These are phyloP conservation scores for Galago senegalensis DNA, from an alignment of 2,797 vertebrate genomes.

Conservation along the genomic window DNA sequence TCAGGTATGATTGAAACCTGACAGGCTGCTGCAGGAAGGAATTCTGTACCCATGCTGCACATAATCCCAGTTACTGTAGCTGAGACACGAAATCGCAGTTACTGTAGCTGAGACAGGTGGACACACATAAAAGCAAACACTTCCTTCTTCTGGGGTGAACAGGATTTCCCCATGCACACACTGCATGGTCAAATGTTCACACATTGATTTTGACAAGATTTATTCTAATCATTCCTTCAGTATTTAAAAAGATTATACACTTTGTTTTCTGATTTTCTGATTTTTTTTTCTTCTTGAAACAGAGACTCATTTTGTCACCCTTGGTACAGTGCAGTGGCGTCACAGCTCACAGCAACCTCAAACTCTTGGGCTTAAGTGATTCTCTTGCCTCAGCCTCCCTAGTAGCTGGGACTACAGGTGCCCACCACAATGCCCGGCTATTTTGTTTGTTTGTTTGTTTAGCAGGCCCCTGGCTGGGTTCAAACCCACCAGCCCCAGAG, in stretches of 20 bases:
- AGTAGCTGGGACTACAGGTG: too few relatives aligned
- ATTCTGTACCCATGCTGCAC: background rate
- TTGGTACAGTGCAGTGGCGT: too few relatives aligned
- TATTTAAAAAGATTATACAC: slow-evolving; percentile 3
- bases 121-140: background rate
- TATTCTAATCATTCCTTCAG: slow-evolving; percentile 32
- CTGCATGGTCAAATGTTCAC: background rate
- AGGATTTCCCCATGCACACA: background rate
- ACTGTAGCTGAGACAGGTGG: rapidly evolving
- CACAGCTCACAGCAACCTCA: too few relatives aligned
- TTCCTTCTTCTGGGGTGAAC: background rate
- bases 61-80: rapidly evolving
- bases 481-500: too few relatives aligned
- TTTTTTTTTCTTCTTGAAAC: too few relatives aligned
- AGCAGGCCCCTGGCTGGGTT: too few relatives aligned
- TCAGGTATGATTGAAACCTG: background rate
- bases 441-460: too few relatives aligned
- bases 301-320: too few relatives aligned
- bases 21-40: background rate
- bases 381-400: too few relatives aligned
- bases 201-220: background rate
- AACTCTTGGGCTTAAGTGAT: too few relatives aligned
- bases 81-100: background rate
- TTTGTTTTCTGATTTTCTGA: background rate
- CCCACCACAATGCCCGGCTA: too few relatives aligned